Conservation (phyloP, 2,113 vertebrate species). For the Apistogramma diplotaenia region DNA sequence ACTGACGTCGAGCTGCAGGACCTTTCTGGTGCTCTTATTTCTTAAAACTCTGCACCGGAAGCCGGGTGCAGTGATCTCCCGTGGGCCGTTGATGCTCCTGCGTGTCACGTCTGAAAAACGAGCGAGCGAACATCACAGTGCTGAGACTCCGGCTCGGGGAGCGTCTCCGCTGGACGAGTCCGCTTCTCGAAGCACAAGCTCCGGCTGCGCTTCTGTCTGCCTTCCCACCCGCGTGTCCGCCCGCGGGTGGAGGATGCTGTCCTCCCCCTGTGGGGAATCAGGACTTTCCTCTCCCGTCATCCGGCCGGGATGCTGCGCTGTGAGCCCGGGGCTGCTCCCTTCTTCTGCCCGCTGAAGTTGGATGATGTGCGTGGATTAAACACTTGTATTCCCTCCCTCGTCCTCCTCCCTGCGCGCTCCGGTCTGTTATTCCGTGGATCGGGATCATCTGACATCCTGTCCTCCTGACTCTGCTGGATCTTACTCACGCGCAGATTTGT, state of each 20-base stretch:
- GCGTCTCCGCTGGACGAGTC: neutral
- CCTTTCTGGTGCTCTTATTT: conserved; percentile 22
- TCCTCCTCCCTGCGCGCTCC: neutral
- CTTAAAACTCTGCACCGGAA: neutral
- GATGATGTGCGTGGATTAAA: conserved; percentile 35
- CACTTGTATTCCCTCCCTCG: neutral
- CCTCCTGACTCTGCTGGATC: neutral
- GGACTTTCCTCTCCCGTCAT: conserved; percentile 31
- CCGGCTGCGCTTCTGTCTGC: neutral
- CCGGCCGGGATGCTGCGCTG: conserved; percentile 53
- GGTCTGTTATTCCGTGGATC: neutral
- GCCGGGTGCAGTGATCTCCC: neutral
- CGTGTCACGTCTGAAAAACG: conserved; percentile 1
- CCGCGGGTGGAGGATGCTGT: conserved; percentile 29
- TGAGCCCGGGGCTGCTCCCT: conserved; percentile 20
- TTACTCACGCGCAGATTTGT: conserved; percentile 35
- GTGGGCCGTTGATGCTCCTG: neutral
- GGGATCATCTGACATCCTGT: neutral
- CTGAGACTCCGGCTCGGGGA: conserved; percentile 24
- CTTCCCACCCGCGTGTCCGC: neutral
- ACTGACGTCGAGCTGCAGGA: neutral
- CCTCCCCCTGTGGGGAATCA: conserved; percentile 38
- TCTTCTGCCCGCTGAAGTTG: conserved; percentile 55
- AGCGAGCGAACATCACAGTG: conserved; percentile 14
- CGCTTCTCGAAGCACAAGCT: neutral